Evolutionary conservation across 2,113 vertebrate species (phyloP).

Genomic region (Pollimyrus isidori): DNA sequence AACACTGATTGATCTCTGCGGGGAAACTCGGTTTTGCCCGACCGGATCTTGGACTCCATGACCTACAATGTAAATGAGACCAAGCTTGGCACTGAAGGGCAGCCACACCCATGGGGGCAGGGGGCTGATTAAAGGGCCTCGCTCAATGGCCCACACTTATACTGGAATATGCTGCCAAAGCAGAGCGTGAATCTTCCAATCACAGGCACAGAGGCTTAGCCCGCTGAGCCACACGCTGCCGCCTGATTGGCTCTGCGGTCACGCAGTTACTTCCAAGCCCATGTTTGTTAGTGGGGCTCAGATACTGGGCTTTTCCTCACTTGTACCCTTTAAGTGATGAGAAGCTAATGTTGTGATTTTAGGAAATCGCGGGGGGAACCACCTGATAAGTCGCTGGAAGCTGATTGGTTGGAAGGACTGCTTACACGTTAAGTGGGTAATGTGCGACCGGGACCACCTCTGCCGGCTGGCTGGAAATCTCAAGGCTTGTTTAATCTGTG

Average conservation of each 20-base stretch:
- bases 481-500: slow-evolving; percentile 37
- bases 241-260: not conserved
- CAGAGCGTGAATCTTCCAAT: not conserved
- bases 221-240: not conserved
- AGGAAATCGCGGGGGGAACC: not conserved
- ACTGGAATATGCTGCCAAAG: not conserved
- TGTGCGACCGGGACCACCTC: not conserved
- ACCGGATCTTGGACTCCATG: not conserved
- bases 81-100: not conserved
- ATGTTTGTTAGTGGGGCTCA: not conserved
- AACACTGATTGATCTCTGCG: not conserved
- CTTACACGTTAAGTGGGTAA: not conserved
- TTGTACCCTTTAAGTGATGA: not conserved
- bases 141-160: not conserved
- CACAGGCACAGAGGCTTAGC: not conserved
- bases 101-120: not conserved
- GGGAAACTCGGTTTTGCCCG: not conserved
- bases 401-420: not conserved
- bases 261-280: not conserved
- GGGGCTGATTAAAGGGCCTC: not conserved
- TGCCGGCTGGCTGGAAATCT: slow-evolving; percentile 25
- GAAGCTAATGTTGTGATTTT: not conserved
- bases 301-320: not conserved
- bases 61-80: not conserved
- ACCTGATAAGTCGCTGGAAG: not conserved